Percentiles rank a stretch among this genome's conserved stretches.
Conservation (phyloP, 2,113 vertebrate genomes). For the Miniopterus natalensis region DNA sequence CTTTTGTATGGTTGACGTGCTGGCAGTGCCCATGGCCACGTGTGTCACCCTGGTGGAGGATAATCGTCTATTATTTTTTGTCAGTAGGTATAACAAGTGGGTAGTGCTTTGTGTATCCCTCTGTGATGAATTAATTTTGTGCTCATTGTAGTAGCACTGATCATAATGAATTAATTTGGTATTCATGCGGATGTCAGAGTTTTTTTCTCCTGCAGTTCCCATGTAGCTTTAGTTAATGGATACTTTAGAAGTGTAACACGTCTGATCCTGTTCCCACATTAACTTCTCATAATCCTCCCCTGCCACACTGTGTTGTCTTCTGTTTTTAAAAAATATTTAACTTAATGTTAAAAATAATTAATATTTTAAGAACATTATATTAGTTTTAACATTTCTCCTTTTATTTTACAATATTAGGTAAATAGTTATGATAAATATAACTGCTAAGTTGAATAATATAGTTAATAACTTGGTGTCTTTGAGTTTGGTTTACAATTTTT, state of each 20-base stretch:
- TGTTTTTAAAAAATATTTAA: constrained; percentile 27
- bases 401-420: constrained; percentile 51
- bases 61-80: constrained; percentile 58
- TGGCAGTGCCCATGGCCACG: neutral
- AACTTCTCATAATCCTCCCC: neutral
- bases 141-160: constrained; percentile 83
- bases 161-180: constrained; percentile 86
- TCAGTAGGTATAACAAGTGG: constrained; percentile 76
- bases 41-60: constrained; percentile 6
- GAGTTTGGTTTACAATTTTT: constrained; percentile 15
- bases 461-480: constrained; percentile 54
- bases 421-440: neutral
- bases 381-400: neutral
- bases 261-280: constrained; percentile 40
- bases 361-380: constrained; percentile 39
- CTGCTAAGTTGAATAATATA: neutral
- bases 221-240: constrained; percentile 64
- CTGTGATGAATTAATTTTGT: constrained; percentile 85
- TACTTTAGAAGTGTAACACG: neutral
- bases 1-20: neutral
- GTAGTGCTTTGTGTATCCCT: constrained; percentile 73
- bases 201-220: constrained; percentile 50
- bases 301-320: neutral
- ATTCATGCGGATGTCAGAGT: constrained; percentile 81
- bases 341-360: constrained; percentile 58